Evolutionary conservation across 2,888 invertebrate species (phyloP).

Genomic region (Acronicta psi): DNA sequence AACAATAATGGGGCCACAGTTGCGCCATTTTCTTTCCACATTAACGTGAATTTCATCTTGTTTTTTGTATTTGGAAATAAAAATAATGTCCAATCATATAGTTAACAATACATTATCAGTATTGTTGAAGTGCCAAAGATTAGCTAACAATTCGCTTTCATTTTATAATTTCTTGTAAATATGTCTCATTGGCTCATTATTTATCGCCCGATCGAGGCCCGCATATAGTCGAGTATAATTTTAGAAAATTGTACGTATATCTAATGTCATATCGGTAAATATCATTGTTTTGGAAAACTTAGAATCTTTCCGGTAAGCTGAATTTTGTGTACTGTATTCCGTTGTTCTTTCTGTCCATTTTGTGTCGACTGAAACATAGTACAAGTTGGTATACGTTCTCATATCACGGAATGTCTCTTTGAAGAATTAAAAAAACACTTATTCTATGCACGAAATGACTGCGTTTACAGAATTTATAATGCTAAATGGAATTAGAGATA

Average conservation of each 20-base stretch:
- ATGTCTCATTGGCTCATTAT: slow-evolving; percentile 13
- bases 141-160: not conserved
- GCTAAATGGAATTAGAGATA: slow-evolving; percentile 38
- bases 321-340: slow-evolving; percentile 35
- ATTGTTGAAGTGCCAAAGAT: slow-evolving; percentile 50
- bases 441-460: slow-evolving; percentile 41
- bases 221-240: slow-evolving; percentile 20
- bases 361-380: slow-evolving; percentile 58
- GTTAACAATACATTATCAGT: slow-evolving; percentile 37
- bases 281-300: slow-evolving; percentile 46
- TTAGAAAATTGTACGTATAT: slow-evolving; percentile 38
- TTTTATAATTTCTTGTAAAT: slow-evolving; percentile 10
- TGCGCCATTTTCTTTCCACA: not conserved
- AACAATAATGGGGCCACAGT: slow-evolving; percentile 3
- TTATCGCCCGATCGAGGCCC: slow-evolving; percentile 25
- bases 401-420: slow-evolving; percentile 58
- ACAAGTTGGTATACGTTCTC: slow-evolving; percentile 64
- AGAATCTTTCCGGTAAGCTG: slow-evolving; percentile 21
- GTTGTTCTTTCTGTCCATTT: slow-evolving; percentile 20
- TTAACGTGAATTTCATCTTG: not conserved
- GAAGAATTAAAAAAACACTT: slow-evolving; percentile 21
- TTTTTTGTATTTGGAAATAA: not conserved
- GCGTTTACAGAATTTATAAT: slow-evolving; percentile 27
- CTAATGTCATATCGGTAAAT: slow-evolving; percentile 52
- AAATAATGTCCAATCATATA: not conserved